Percentiles rank a stretch among this genome's conserved stretches.
Evolutionary conservation across 2,113 vertebrate genomes (phyloP).

Genomic region (Axis porcinus): DNA sequence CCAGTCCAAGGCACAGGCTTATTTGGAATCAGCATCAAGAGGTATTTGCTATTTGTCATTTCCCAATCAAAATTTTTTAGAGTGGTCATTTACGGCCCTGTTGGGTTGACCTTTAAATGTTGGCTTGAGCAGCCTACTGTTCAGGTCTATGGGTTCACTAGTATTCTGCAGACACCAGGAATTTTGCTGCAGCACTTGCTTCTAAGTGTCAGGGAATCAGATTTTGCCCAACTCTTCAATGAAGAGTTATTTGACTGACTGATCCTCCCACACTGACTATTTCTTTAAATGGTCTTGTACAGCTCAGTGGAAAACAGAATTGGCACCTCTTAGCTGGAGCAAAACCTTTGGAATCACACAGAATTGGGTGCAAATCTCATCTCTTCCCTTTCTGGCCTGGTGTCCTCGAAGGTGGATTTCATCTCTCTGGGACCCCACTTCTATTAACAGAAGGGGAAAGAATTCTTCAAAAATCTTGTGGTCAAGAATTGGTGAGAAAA

Average conservation of each 20-base stretch:
- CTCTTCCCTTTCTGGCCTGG: background rate
- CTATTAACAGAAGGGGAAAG: background rate
- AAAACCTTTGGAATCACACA: background rate
- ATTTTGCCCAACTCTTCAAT: background rate
- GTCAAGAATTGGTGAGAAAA: background rate
- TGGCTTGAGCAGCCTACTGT: background rate
- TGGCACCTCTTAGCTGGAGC: background rate
- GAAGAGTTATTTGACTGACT: background rate
- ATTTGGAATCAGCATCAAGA: constrained; percentile 70
- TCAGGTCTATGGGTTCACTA: background rate
- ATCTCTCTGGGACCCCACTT: background rate
- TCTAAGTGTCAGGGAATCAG: background rate
- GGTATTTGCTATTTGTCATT: constrained; percentile 66
- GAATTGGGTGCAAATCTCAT: background rate
- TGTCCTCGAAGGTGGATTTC: background rate
- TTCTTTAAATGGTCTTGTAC: background rate
- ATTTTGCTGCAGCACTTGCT: background rate
- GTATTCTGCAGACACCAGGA: background rate
- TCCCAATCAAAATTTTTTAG: constrained; percentile 61
- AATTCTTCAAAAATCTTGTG: background rate
- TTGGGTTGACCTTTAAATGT: constrained; percentile 46
- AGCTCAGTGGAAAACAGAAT: background rate
- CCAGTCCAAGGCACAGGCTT: constrained; percentile 68
- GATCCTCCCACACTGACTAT: background rate
- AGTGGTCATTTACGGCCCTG: constrained; percentile 48